Percentiles rank a stretch among this genome's conserved stretches.
phyloP scores from a whole-genome alignment of 2,888 invertebrate genomes.

The Plagiodera versicolora region DNA sequence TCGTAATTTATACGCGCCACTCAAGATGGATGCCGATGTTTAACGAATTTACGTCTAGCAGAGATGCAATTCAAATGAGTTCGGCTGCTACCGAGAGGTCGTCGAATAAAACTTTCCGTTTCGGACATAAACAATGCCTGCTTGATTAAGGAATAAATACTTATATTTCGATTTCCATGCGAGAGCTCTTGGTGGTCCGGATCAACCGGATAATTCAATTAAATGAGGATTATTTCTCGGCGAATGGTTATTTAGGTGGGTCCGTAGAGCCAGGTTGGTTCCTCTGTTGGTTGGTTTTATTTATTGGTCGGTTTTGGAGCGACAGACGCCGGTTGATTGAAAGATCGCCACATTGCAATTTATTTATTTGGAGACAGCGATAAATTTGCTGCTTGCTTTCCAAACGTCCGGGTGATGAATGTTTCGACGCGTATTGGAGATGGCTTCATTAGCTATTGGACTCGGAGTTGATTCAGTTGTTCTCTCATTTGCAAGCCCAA shows the following conservation, averaged over 20 bases:
- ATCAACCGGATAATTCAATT: constrained; percentile 51
- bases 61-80: constrained; percentile 52
- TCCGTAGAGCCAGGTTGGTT: too few species aligned
- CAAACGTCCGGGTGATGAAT: neutral
- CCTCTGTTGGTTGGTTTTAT: neutral
- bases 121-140: constrained; percentile 51
- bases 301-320: neutral
- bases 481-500: too few species aligned
- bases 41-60: constrained; percentile 49
- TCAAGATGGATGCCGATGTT: constrained; percentile 50
- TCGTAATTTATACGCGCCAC: constrained; percentile 47
- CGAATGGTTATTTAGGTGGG: constrained; percentile 15
- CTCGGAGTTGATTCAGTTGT: too few species aligned
- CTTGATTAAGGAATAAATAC: constrained; percentile 54
- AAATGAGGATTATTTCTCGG: constrained; percentile 37
- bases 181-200: constrained; percentile 45
- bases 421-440: too few species aligned
- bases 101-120: constrained; percentile 46
- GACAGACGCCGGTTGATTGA: neutral
- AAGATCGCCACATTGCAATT: neutral
- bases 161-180: constrained; percentile 38
- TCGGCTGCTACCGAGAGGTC: constrained; percentile 39
- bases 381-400: neutral
- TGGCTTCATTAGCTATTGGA: too few species aligned
- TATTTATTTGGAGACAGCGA: neutral